Percentiles rank a stretch among this genome's conserved stretches.
phyloP scores from a whole-genome alignment of 1,140 invertebrate species.

The Aphis craccivora region DNA sequence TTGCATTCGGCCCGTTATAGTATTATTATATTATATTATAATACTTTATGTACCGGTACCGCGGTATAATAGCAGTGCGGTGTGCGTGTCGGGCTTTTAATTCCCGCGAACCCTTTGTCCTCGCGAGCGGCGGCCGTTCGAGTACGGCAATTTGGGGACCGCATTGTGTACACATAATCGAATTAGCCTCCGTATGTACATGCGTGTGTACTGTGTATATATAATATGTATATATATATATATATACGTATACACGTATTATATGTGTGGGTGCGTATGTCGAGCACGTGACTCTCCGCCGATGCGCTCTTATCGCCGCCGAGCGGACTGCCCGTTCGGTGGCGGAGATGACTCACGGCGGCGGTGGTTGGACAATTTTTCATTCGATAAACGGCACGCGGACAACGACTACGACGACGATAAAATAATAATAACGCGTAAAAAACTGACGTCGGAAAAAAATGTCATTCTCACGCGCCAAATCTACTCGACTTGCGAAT shows the following conservation, averaged over 20 bases:
- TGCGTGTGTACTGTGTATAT: too few relatives aligned
- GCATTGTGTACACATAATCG: constrained; percentile 54
- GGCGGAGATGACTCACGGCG: constrained; percentile 36
- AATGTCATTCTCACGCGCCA: not conserved
- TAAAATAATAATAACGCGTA: not conserved
- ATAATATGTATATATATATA: not conserved
- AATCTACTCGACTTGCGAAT: not conserved
- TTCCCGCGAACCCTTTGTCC: constrained; percentile 32
- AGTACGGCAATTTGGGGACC: constrained; percentile 55
- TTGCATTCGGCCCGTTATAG: not conserved
- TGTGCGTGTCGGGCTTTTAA: constrained; percentile 47
- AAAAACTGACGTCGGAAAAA: not conserved
- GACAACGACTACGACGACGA: not conserved
- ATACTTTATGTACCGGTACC: constrained; percentile 30
- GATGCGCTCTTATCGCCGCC: constrained; percentile 45
- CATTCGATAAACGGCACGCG: not conserved
- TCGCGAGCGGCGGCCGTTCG: constrained; percentile 1
- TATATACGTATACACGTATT: not conserved
- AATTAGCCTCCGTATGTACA: constrained; percentile 40
- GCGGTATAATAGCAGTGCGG: constrained; percentile 25
- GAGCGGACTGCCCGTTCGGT: not conserved
- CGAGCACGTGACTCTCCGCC: constrained; percentile 43
- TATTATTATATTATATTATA: not conserved
- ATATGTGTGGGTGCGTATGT: not conserved
- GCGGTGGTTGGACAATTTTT: not conserved